Conservation (phyloP, 1,140 invertebrate genomes). For the Cecropterus lyciades region DNA sequence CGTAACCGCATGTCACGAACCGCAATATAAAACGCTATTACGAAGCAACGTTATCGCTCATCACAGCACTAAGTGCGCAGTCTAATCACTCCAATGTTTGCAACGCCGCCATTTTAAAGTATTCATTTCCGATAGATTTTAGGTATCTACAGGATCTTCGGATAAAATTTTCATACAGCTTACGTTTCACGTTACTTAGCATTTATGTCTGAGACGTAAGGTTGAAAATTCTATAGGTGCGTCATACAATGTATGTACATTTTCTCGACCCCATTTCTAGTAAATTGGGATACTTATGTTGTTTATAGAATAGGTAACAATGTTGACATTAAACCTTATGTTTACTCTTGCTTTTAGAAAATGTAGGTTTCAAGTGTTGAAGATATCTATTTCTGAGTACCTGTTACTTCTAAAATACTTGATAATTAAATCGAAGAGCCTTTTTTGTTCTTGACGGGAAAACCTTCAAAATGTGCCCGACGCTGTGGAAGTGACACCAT, state of each 20-base stretch:
- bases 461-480: too few relatives aligned
- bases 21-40: too few relatives aligned
- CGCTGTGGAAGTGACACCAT: too few relatives aligned
- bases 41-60: not conserved
- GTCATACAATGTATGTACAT: conserved; percentile 18
- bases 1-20: too few relatives aligned
- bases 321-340: conserved; percentile 8
- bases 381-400: too few relatives aligned
- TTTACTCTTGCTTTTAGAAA: conserved; percentile 7
- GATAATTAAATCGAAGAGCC: too few relatives aligned
- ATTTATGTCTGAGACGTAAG: not conserved
- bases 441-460: too few relatives aligned
- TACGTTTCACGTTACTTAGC: not conserved
- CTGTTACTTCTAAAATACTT: too few relatives aligned
- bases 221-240: not conserved
- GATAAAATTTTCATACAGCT: conserved; percentile 1
- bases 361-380: not conserved
- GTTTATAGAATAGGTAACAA: conserved; percentile 25
- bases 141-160: conserved; percentile 1
- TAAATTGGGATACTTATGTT: conserved; percentile 21
- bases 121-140: conserved; percentile 7
- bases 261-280: conserved; percentile 10
- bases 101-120: conserved; percentile 2
- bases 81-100: not conserved
- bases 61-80: not conserved